Evolutionary conservation across 2,797 vertebrate genomes (phyloP).

Genomic region (Chiloscyllium punctatum): DNA sequence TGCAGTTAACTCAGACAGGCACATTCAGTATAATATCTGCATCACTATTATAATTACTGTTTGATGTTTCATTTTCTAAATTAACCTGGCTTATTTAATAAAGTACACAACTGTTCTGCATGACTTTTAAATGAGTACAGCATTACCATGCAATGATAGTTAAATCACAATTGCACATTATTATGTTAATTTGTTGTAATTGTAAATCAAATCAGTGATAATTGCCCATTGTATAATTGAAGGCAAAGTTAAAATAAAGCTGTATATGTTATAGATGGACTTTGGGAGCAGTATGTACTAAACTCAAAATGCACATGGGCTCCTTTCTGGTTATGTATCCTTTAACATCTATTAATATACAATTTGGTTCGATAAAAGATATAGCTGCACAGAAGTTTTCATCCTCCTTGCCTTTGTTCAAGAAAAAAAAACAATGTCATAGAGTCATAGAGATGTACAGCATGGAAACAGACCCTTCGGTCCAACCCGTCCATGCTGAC

Average conservation of each 20-base stretch:
- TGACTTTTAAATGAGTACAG: not conserved
- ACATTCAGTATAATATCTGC: not conserved
- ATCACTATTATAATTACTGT: not conserved
- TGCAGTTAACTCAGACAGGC: not conserved
- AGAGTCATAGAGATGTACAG: no score
- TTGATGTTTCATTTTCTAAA: not conserved
- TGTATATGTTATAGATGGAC: not conserved
- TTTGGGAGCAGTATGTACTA: not conserved
- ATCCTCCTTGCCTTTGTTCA: not conserved
- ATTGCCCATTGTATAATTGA: not conserved
- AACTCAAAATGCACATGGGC: not conserved
- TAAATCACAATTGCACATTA: not conserved
- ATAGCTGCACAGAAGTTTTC: not conserved
- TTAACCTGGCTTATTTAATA: not conserved
- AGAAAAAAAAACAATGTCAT: not conserved
- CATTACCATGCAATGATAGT: not conserved
- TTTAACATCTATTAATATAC: not conserved
- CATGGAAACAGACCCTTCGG: no score
- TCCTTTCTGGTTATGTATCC: not conserved
- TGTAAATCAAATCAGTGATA: not conserved
- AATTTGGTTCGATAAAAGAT: not conserved
- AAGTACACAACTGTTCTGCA: not conserved
- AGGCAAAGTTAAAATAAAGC: not conserved
- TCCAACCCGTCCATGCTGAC: no score
- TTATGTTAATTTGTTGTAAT: conserved; percentile 7